These are phyloP conservation scores for Podilymbus podiceps DNA, from an alignment of 2,113 vertebrate genomes.

Conservation along the genomic window DNA sequence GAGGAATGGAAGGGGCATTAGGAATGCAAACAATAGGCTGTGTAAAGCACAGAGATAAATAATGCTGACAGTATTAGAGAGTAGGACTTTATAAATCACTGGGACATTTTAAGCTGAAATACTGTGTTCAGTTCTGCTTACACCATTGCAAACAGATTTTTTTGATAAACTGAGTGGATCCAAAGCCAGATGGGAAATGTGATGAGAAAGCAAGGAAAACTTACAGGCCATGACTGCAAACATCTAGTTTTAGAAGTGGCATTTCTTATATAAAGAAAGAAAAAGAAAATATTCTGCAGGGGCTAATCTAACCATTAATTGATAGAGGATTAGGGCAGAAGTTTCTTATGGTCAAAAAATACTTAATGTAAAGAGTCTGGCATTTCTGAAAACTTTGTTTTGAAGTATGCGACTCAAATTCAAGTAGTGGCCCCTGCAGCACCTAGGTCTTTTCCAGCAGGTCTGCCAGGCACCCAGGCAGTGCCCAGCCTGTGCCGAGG, in stretches of 20 bases:
- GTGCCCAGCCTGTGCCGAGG: fast-evolving
- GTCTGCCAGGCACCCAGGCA: not conserved
- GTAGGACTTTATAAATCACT: not conserved
- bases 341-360: not conserved
- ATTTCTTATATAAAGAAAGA: not conserved
- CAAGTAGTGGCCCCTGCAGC: not conserved
- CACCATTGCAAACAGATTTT: not conserved
- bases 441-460: not conserved
- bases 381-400: not conserved
- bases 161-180: not conserved
- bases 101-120: not conserved
- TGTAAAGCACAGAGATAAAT: not conserved
- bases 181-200: not conserved
- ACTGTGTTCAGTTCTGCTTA: not conserved
- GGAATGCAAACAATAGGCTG: not conserved
- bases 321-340: not conserved
- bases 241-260: too few relatives aligned
- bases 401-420: not conserved
- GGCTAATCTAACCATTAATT: not conserved
- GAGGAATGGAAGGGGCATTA: not conserved
- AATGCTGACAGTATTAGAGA: not conserved
- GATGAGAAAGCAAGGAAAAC: not conserved
- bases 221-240: not conserved
- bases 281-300: not conserved
- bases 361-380: not conserved